These are phyloP conservation scores for Eupithecia pulchellata DNA, from an alignment of 2,888 invertebrate species.

Conservation along the genomic window DNA sequence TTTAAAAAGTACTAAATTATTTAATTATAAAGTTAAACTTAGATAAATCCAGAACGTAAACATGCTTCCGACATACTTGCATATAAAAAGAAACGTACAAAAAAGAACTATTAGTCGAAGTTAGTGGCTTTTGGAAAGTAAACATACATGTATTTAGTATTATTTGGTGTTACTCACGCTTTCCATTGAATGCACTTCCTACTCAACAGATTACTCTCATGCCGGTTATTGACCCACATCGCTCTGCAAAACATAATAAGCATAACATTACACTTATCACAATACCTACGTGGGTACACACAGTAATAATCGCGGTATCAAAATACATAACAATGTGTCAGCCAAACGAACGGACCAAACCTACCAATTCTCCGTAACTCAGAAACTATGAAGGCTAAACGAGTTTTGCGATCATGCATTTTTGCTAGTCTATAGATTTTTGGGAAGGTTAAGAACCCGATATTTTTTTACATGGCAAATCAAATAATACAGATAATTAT, in stretches of 20 bases:
- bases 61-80: no score
- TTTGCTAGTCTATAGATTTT: neutral
- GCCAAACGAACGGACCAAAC: neutral
- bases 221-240: slow-evolving; percentile 58
- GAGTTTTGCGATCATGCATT: neutral
- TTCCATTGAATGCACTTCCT: slow-evolving; percentile 62
- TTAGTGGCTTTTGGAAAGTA: slow-evolving; percentile 48
- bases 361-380: neutral
- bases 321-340: neutral
- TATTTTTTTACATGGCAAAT: neutral
- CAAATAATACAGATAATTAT: neutral
- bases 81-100: no score
- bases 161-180: slow-evolving; percentile 62
- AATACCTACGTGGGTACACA: neutral
- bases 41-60: neutral
- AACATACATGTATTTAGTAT: slow-evolving; percentile 45
- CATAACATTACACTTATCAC: neutral
- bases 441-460: neutral
- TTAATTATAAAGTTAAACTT: neutral
- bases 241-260: neutral
- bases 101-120: neutral
- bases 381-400: neutral
- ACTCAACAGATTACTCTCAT: slow-evolving; percentile 45
- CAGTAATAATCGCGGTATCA: neutral
- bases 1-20: neutral